phyloP scores from a whole-genome alignment of 2,888 invertebrate genomes.

The Anodontia alba region DNA sequence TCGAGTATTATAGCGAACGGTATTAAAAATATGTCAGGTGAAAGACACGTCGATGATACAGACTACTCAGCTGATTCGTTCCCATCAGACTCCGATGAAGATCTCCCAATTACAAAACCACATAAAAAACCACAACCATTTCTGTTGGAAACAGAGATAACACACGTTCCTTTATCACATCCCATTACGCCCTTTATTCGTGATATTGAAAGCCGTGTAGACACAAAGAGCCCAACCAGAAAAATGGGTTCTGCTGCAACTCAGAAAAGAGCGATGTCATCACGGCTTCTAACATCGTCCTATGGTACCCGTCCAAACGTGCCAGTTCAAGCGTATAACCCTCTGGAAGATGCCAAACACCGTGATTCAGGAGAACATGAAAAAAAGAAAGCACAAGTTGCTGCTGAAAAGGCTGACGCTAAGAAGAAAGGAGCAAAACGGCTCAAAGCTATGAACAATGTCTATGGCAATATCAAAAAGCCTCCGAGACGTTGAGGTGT shows the following conservation, averaged over 20 bases:
- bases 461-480: neutral
- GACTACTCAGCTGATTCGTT: slow-evolving; percentile 22
- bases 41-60: slow-evolving; percentile 22
- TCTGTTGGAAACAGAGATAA: slow-evolving; percentile 31
- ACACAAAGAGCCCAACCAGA: too few relatives aligned
- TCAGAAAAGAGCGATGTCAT: slow-evolving; percentile 31
- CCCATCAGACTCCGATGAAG: slow-evolving; percentile 40
- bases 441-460: slow-evolving; percentile 33
- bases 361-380: slow-evolving; percentile 25
- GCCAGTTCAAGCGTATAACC: slow-evolving; percentile 43
- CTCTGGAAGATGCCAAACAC: slow-evolving; percentile 8
- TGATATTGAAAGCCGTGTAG: neutral
- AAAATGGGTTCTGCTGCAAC: slow-evolving; percentile 22
- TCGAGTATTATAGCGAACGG: slow-evolving; percentile 5
- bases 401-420: slow-evolving; percentile 24
- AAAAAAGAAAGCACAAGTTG: slow-evolving; percentile 32
- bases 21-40: slow-evolving; percentile 15
- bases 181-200: slow-evolving; percentile 28
- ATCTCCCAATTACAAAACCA: slow-evolving; percentile 20
- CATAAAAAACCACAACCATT: slow-evolving; percentile 38
- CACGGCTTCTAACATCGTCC: slow-evolving; percentile 42
- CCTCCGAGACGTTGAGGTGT: neutral
- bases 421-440: slow-evolving; percentile 34
- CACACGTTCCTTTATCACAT: slow-evolving; percentile 12
- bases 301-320: slow-evolving; percentile 41